Evolutionary conservation across 2,888 invertebrate genomes (phyloP).

Genomic region (Dryocosmus kuriphilus): DNA sequence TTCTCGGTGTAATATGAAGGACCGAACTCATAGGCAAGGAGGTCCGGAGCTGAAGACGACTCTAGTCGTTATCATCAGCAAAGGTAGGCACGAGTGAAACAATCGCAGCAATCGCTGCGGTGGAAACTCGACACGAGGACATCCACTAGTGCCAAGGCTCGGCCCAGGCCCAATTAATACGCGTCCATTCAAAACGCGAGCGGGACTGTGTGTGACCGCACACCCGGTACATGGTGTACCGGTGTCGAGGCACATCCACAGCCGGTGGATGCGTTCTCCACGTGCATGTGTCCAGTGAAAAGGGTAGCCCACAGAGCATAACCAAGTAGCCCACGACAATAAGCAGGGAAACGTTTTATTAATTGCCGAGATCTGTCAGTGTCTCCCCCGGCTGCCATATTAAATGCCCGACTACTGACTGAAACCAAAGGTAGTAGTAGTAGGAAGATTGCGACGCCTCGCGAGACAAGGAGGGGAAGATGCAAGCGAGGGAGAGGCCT

Average conservation of each 20-base stretch:
- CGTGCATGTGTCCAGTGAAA: constrained; percentile 62
- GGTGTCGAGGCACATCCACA: not conserved
- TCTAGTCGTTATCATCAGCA: constrained; percentile 27
- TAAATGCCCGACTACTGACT: constrained; percentile 69
- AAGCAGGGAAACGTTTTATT: constrained; percentile 75
- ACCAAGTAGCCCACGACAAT: constrained; percentile 73
- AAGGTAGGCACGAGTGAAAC: constrained; percentile 52
- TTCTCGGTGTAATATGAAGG: constrained; percentile 27
- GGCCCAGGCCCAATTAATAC: constrained; percentile 75
- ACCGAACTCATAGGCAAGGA: constrained; percentile 40
- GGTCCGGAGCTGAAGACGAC: constrained; percentile 46
- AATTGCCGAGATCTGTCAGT: constrained; percentile 75
- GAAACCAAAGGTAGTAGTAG: constrained; percentile 55
- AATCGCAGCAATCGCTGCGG: constrained; percentile 68
- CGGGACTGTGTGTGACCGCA: constrained; percentile 55
- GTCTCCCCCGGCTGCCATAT: constrained; percentile 71
- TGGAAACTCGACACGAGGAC: constrained; percentile 76
- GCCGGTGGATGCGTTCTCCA: constrained; percentile 41
- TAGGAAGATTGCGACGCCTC: constrained; percentile 45
- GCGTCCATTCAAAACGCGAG: constrained; percentile 72
- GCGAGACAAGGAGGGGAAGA: constrained; percentile 24
- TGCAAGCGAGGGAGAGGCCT: constrained; percentile 36
- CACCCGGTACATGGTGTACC: constrained; percentile 49
- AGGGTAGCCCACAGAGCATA: constrained; percentile 70
- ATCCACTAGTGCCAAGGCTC: constrained; percentile 74